A percentile compares a stretch with the other conserved stretches of the same genome.
Conservation (phyloP, 2,888 invertebrate species). For the Hirtodrosophila histrioides region DNA sequence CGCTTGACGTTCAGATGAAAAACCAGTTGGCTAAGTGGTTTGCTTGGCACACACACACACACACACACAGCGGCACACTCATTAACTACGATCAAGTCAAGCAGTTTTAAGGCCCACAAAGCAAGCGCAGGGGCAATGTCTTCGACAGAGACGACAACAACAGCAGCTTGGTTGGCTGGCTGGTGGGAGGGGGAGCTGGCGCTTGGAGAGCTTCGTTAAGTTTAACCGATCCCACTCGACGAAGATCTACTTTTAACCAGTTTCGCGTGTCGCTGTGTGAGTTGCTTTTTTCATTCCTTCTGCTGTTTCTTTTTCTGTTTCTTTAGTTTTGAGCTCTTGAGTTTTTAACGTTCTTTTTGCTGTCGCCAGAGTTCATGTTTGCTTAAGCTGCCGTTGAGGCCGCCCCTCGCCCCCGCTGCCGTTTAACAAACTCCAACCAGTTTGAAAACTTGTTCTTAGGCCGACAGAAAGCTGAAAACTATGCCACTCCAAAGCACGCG, state of each 20-base stretch:
- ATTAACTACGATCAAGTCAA: slow-evolving; percentile 51
- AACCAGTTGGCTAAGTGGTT: slow-evolving; percentile 58
- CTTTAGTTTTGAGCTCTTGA: slow-evolving; percentile 23
- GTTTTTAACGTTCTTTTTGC: slow-evolving; percentile 48
- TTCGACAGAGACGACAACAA: slow-evolving; percentile 36
- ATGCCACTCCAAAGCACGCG: slow-evolving; percentile 45
- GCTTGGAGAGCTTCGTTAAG: slow-evolving; percentile 57
- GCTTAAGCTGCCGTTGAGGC: slow-evolving; percentile 68
- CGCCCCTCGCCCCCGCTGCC: background rate
- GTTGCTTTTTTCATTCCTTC: slow-evolving; percentile 5
- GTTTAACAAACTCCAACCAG: slow-evolving; percentile 22
- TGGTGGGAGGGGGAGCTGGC: slow-evolving; percentile 7
- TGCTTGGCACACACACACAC: slow-evolving; percentile 21
- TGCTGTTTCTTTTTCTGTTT: slow-evolving; percentile 18
- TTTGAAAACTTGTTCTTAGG: slow-evolving; percentile 53
- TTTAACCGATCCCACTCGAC: slow-evolving; percentile 48
- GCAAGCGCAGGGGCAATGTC: slow-evolving; percentile 56
- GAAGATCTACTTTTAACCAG: slow-evolving; percentile 76
- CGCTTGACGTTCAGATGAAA: slow-evolving; percentile 31
- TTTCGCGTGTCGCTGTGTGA: slow-evolving; percentile 32
- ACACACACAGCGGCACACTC: background rate
- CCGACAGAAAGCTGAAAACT: slow-evolving; percentile 48
- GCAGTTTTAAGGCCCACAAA: slow-evolving; percentile 16
- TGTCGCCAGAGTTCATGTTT: slow-evolving; percentile 73
- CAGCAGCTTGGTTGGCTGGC: background rate